Percentiles rank a stretch among this genome's conserved stretches.
Conservation (phyloP, 1,140 invertebrate species). For the Delia radicum region DNA sequence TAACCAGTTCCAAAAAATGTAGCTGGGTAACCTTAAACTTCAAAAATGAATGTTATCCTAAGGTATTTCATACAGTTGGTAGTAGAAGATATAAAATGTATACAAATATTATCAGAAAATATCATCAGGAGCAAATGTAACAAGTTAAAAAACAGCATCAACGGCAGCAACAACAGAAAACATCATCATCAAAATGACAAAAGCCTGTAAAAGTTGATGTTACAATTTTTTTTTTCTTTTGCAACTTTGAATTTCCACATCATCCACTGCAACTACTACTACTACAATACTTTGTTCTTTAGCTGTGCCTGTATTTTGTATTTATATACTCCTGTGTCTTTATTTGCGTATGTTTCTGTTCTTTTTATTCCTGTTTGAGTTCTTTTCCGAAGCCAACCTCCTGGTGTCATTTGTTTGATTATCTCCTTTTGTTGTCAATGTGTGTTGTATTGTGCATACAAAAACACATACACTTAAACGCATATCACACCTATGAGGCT, state of each 20-base stretch:
- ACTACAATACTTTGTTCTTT: background rate
- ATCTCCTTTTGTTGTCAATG: constrained; percentile 1
- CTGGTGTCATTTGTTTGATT: background rate
- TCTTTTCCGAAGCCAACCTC: background rate
- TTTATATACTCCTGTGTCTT: background rate
- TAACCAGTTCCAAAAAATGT: too few species aligned
- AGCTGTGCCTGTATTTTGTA: background rate
- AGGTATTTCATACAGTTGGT: too few species aligned
- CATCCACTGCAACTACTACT: background rate
- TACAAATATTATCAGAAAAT: background rate
- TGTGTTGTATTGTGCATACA: background rate
- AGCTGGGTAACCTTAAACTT: too few species aligned
- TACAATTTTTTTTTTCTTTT: background rate
- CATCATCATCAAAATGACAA: background rate
- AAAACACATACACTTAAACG: background rate
- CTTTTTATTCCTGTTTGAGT: background rate
- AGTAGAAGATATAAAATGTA: background rate
- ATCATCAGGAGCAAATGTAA: background rate
- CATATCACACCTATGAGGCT: background rate
- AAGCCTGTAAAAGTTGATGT: background rate
- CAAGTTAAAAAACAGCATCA: background rate
- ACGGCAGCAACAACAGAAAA: background rate
- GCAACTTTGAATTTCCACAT: background rate
- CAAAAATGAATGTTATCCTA: too few species aligned
- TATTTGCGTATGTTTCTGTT: background rate